Conservation (phyloP, 1,140 invertebrate genomes). For the Zaprionus ghesquierei region DNA sequence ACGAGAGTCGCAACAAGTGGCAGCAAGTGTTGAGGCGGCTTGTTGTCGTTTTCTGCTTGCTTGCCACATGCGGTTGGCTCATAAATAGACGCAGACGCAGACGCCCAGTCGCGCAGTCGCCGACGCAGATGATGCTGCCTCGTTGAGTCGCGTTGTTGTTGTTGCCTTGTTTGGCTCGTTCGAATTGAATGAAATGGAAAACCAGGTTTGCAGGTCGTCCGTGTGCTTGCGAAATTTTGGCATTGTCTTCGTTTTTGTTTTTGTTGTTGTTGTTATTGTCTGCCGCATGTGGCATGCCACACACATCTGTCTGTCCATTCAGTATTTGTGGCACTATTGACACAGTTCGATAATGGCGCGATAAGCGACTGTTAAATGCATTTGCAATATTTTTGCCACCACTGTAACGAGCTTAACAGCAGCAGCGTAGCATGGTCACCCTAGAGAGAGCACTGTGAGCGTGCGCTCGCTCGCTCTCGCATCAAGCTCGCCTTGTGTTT, state of each 20-base stretch:
- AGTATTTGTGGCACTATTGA: background rate
- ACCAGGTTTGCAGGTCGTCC: slow-evolving; percentile 72
- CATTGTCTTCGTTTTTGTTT: slow-evolving; percentile 9
- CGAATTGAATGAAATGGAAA: slow-evolving; percentile 72
- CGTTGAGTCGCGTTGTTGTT: slow-evolving; percentile 27
- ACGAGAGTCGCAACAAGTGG: slow-evolving; percentile 38
- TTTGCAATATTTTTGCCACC: slow-evolving; percentile 32
- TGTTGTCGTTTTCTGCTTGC: slow-evolving; percentile 24
- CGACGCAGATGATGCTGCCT: slow-evolving; percentile 28
- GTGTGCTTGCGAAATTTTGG: slow-evolving; percentile 56
- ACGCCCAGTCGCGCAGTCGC: background rate
- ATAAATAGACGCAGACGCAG: slow-evolving; percentile 49
- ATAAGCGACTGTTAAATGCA: slow-evolving; percentile 40
- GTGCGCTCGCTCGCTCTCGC: slow-evolving; percentile 18
- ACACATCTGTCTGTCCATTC: background rate
- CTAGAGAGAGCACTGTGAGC: slow-evolving; percentile 4
- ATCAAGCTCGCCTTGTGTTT: slow-evolving; percentile 15
- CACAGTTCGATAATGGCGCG: slow-evolving; percentile 27
- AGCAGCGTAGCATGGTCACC: slow-evolving; percentile 27
- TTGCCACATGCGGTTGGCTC: slow-evolving; percentile 70
- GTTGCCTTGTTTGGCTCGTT: slow-evolving; percentile 49
- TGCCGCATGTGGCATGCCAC: slow-evolving; percentile 9
- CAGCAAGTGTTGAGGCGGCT: background rate
- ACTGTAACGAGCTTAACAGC: slow-evolving; percentile 35
- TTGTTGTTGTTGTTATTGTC: background rate